These are phyloP conservation scores for Mionectes macconnelli DNA, from an alignment of 2,113 vertebrate species.

Conservation along the genomic window DNA sequence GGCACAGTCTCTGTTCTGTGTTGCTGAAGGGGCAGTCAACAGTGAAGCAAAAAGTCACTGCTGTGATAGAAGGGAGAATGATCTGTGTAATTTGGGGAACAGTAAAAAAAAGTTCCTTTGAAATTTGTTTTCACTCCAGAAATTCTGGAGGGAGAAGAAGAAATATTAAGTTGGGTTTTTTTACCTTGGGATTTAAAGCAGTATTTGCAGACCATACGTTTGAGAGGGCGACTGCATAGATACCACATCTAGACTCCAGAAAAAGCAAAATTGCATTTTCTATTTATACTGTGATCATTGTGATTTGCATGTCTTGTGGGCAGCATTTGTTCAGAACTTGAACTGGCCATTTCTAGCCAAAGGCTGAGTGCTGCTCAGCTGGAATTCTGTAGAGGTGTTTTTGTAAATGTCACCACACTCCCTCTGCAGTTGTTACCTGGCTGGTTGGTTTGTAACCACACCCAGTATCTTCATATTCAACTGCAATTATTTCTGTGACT, in stretches of 20 bases:
- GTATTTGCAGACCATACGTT: neutral
- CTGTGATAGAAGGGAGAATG: neutral
- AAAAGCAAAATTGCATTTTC: neutral
- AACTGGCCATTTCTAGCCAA: neutral
- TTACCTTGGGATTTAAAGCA: neutral
- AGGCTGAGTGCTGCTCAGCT: neutral
- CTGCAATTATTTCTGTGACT: neutral
- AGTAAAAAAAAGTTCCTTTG: neutral
- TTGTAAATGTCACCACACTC: neutral
- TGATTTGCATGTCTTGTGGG: neutral
- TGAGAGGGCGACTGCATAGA: neutral
- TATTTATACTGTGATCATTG: neutral
- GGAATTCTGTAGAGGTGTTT: neutral
- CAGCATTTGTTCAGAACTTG: neutral
- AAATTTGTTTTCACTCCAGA: neutral
- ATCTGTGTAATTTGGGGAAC: neutral
- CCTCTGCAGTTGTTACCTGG: rapidly evolving
- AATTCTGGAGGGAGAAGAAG: neutral
- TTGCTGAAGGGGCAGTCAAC: neutral
- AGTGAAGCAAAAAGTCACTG: neutral
- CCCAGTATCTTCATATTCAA: neutral
- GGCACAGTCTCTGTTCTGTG: rapidly evolving
- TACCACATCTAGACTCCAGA: neutral
- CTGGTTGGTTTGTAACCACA: neutral
- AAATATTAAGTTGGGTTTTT: neutral